These are phyloP conservation scores for Heterohyrax brucei DNA, from an alignment of 2,797 vertebrate species.

Conservation along the genomic window DNA sequence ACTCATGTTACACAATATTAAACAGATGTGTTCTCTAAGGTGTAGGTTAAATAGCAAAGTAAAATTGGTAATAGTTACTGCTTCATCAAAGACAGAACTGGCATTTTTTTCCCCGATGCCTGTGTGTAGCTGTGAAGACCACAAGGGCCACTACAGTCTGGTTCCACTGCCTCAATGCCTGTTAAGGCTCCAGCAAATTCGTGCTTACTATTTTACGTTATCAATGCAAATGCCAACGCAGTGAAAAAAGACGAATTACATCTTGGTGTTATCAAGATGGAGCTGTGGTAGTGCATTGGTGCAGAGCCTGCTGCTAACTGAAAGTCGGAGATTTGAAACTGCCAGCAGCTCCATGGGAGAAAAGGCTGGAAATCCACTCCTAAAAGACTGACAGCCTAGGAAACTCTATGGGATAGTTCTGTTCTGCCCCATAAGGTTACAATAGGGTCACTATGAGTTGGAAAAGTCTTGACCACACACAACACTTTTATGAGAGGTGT, in stretches of 20 bases:
- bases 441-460: neutral
- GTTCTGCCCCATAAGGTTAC: neutral
- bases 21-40: neutral
- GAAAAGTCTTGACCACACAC: neutral
- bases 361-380: neutral
- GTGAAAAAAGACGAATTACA: neutral
- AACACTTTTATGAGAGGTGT: neutral
- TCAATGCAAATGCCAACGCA: neutral
- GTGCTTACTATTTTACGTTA: neutral
- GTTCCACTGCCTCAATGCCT: neutral
- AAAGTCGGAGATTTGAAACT: neutral
- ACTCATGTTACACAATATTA: slow-evolving; percentile 11
- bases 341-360: neutral
- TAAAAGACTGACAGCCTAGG: neutral
- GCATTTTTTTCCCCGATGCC: neutral
- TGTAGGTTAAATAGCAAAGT: slow-evolving; percentile 37
- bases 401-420: neutral
- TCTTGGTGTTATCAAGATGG: neutral
- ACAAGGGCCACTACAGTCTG: neutral
- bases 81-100: neutral
- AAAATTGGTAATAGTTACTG: slow-evolving; percentile 13
- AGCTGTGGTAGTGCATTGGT: neutral
- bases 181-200: neutral
- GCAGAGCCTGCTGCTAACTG: neutral
- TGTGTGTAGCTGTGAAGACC: neutral